Percentiles rank a stretch among this genome's conserved stretches.
These are phyloP conservation scores for Baryphthengus martii DNA, from an alignment of 2,113 vertebrate species.

Conservation along the genomic window DNA sequence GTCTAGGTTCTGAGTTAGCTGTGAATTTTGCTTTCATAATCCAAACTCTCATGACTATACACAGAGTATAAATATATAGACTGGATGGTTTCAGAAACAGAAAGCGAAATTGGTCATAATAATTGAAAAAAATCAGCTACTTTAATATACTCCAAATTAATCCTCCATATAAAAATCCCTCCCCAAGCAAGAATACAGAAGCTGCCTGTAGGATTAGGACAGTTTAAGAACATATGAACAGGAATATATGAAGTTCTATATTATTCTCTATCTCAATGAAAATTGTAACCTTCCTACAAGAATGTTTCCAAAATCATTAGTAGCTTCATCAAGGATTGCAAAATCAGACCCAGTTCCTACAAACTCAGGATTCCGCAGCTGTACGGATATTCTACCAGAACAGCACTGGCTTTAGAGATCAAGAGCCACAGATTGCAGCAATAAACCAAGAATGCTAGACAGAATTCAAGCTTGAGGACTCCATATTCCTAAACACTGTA, in stretches of 20 bases:
- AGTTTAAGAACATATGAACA: neutral
- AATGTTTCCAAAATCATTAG: neutral
- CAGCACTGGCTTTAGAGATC: neutral
- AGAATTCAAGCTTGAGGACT: neutral
- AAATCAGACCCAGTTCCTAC: neutral
- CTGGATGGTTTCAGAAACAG: conserved; percentile 27
- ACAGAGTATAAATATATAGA: conserved; percentile 48
- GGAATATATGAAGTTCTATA: neutral
- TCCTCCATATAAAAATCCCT: conserved; percentile 15
- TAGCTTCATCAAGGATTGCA: neutral
- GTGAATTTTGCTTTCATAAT: conserved; percentile 16
- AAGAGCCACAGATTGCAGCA: neutral
- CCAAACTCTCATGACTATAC: neutral
- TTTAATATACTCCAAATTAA: neutral
- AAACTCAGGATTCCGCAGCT: neutral
- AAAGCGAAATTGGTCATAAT: neutral
- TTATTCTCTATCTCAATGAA: neutral
- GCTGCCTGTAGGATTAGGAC: neutral
- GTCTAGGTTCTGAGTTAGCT: conserved; percentile 23
- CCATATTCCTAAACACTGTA: neutral
- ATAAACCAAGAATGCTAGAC: neutral
- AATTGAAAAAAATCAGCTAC: neutral
- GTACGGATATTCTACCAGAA: neutral
- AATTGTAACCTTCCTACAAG: neutral
- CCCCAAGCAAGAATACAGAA: neutral